Evolutionary conservation across 1,140 invertebrate species (phyloP).

Genomic region (Neodiprion fabricii): DNA sequence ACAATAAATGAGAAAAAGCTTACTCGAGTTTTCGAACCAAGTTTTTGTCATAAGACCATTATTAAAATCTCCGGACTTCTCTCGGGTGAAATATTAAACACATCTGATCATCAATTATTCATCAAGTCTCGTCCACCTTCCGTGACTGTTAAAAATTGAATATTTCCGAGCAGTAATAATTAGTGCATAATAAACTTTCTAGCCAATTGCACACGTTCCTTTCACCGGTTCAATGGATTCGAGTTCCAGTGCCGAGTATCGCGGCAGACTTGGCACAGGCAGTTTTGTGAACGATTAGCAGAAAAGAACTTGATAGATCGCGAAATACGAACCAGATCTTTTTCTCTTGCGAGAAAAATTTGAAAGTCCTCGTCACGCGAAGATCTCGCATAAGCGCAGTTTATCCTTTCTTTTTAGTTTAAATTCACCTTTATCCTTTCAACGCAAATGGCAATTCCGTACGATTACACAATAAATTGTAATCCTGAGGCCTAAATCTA

Average conservation of each 20-base stretch:
- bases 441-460: too few relatives aligned
- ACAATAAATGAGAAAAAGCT: constrained; percentile 23
- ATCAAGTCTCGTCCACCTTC: not conserved
- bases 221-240: not conserved
- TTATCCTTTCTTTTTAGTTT: too few relatives aligned
- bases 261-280: not conserved
- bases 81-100: not conserved
- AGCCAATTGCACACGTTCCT: not conserved
- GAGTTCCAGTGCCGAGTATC: not conserved
- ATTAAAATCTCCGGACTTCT: not conserved
- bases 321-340: too few relatives aligned
- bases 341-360: too few relatives aligned
- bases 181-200: not conserved
- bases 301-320: too few relatives aligned
- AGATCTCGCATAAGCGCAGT: too few relatives aligned
- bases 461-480: too few relatives aligned
- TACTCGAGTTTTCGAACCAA: not conserved
- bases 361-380: too few relatives aligned
- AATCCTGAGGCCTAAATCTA: too few relatives aligned
- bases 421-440: too few relatives aligned
- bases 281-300: not conserved
- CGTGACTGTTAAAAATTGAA: not conserved
- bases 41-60: too few relatives aligned
- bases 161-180: not conserved
- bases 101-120: not conserved